Evolutionary conservation across 2,888 invertebrate genomes (phyloP).

Genomic region (Scaptomyza caliginosa): DNA sequence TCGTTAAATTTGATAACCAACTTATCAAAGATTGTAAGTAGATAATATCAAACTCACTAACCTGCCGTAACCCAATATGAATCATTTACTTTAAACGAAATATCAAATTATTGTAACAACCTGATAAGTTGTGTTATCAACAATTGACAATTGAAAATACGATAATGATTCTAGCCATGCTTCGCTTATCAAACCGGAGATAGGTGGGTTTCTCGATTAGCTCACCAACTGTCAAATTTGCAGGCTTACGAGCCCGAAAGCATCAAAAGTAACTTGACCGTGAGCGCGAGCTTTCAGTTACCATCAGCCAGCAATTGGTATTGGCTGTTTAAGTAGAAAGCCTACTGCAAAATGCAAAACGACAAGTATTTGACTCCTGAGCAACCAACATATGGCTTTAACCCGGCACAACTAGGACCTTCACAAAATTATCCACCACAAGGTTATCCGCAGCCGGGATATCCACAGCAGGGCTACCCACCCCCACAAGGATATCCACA

Average conservation of each 20-base stretch:
- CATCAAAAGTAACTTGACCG: conserved; percentile 15
- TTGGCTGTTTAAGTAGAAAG: not conserved
- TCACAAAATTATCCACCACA: conserved; percentile 9
- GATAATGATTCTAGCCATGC: not conserved
- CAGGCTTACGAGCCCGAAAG: not conserved
- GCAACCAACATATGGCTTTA: conserved; percentile 28
- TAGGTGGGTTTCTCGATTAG: conserved; percentile 14
- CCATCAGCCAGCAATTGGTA: not conserved
- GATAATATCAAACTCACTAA: not conserved
- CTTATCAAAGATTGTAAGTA: not conserved
- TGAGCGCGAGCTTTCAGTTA: conserved; percentile 25
- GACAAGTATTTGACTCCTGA: conserved; percentile 46
- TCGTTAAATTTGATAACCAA: not conserved
- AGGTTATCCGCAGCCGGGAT: conserved; percentile 8
- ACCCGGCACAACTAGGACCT: conserved; percentile 15
- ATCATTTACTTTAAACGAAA: not conserved
- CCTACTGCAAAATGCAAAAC: conserved; percentile 54
- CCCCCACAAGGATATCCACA: conserved; percentile 19
- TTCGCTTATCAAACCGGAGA: conserved; percentile 30
- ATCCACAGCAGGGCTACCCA: conserved; percentile 31
- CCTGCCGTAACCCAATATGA: conserved; percentile 7
- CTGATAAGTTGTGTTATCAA: conserved; percentile 20
- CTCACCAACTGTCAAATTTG: conserved; percentile 7
- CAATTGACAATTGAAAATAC: conserved; percentile 8
- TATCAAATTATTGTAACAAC: not conserved